Base-by-base conservation (phyloP, 2,888 invertebrate genomes). In the Erannis defoliaria region DNA sequence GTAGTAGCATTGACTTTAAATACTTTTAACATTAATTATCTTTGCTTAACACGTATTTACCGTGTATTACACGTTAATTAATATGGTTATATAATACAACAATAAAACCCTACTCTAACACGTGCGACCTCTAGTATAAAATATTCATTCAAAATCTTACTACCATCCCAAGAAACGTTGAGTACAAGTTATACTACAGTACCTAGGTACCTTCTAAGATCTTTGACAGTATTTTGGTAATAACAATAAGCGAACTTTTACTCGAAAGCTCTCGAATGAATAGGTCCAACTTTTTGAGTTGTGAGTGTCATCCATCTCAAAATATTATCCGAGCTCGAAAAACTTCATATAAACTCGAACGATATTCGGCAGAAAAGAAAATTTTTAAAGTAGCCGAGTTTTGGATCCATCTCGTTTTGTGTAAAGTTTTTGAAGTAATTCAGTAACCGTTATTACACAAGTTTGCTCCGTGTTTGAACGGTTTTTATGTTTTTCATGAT, bases 381-480 rank as follows among this genome's bases (percentile, higher is more conserved):
- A 35, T 48, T 45, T 49, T 56, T n/a, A n/a, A 50, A 50, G 50
- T 35, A 2, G 19, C n/a, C 5, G 19, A 50, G 40, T 40, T 57
- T 33, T 10, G 42, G 35, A 57, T 43, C 43, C 56, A 42, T 43
- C 57, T 50, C 51, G 45, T 45, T 51, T 51, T 61, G 55, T 55
- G 18, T n/a, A 46, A 51, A 51, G 37, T 45, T 45, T 19, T 26
- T 26, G 16, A 50, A 10, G 14, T 19, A 42, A 29, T 26, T 12
- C 18, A 33, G 26, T 50, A 43, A 35, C 21, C 48, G 49, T 49
- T 57, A 50, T 43, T 50, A 50, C 18, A 26, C 14, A 50, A 57
- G 57, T 57, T 49, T 35, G 18, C 9, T 26, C 26, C 9, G 26
- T 33, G n/a, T 57, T 42, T 40, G 33, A 49, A 48, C 31, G 48